Evolutionary conservation across 2,113 vertebrate species (phyloP), one percentile per base, ranked within the genome.

Genomic region (Gadus chalcogrammus): DNA sequence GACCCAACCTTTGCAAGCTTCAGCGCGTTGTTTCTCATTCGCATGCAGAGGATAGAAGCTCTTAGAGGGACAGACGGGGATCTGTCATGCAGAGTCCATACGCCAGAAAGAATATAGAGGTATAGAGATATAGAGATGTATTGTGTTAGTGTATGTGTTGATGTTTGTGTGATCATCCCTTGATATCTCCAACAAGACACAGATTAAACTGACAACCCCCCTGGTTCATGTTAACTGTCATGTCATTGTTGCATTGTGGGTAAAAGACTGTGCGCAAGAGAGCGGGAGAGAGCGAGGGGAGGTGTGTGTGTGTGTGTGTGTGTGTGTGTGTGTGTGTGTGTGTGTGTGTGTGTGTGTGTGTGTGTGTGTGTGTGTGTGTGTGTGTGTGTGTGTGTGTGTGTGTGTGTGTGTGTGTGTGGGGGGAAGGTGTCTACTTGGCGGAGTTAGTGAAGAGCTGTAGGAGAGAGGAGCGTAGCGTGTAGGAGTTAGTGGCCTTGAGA

Each of bases 391-490:
- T 42, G 38, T 42, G 38, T 42, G 38, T 42, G 38, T 42, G 38
- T 42, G 12, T 48, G 42, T 48, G 42, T 48, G 38, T 42, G 38
- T 42, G 38, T 42, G 38, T 42, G 38, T 42, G 38, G 3, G n/a
- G n/a, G 67, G 65, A 76, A 59, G 62, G 69, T 68, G 42, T 63
- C 67, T 91, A 90, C 87, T 93, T 87, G 78, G 88, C 86, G 74
- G 82, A 84, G 42, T 89, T 91, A 89, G 88, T 84, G 72, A 90
- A 90, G 79, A 91, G 88, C 68, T 91, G 88, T 5, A 92, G 81
- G 18, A 92, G 79, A 5, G 90, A 90, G 27, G 35, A 85, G 81
- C 69, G 88, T 74, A 85, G 89, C 72, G 79, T 65, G 48, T 65
- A 85, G 64, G 71, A 79, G 67, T 78, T 83, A 84, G 84, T 84